These are phyloP conservation scores for Coelopa pilipes DNA, from an alignment of 2,888 invertebrate genomes.

Conservation along the genomic window DNA sequence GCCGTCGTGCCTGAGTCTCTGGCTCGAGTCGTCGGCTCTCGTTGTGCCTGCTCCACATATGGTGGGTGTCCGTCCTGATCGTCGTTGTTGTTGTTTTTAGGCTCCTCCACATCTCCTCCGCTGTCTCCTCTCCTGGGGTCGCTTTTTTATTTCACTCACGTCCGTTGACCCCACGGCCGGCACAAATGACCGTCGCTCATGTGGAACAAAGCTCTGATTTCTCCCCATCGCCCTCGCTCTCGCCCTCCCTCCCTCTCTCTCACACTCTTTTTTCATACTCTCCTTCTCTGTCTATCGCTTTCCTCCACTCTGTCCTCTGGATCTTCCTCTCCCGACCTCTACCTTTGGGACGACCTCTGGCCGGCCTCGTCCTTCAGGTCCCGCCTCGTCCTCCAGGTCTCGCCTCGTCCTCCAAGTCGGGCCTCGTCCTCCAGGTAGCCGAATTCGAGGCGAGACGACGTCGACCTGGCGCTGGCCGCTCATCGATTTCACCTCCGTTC, in stretches of 20 bases:
- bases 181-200: slow-evolving; percentile 9
- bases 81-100: background rate
- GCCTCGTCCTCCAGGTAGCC: too few species aligned
- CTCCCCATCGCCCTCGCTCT: background rate
- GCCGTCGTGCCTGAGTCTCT: background rate
- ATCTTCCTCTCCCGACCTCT: background rate
- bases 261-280: background rate
- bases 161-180: slow-evolving; percentile 14
- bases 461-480: too few species aligned
- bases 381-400: too few species aligned
- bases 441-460: too few species aligned
- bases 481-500: too few species aligned
- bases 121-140: background rate
- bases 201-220: slow-evolving; percentile 24
- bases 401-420: too few species aligned
- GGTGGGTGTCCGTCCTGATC: too few species aligned
- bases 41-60: background rate
- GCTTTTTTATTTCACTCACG: slow-evolving; percentile 19
- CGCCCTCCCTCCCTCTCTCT: background rate
- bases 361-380: background rate
- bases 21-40: background rate
- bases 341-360: too few species aligned
- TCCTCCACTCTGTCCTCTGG: too few species aligned
- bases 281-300: background rate
- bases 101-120: background rate